Percentiles rank a stretch among this genome's conserved stretches.
Conservation (phyloP, 2,888 invertebrate genomes). For the Galeruca laticollis region DNA sequence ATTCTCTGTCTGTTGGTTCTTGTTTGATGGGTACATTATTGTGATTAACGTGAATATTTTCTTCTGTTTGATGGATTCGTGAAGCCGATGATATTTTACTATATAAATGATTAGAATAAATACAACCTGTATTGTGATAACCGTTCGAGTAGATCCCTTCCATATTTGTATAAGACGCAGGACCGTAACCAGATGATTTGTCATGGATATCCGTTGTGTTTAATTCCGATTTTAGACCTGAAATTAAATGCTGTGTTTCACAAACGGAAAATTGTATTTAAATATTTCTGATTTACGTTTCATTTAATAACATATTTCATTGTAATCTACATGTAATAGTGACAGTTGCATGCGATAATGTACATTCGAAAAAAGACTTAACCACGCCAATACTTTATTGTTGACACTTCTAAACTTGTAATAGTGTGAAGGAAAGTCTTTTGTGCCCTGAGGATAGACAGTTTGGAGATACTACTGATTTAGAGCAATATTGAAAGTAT, state of each 20-base stretch:
- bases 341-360: too few species aligned
- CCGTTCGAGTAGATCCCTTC: constrained; percentile 60
- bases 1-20: constrained; percentile 62
- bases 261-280: too few species aligned
- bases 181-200: not conserved
- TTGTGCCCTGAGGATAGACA: too few species aligned
- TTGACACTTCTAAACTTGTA: too few species aligned
- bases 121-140: constrained; percentile 61
- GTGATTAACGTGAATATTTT: not conserved
- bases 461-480: too few species aligned
- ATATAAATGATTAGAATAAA: constrained; percentile 60
- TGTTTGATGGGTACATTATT: constrained; percentile 60
- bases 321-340: too few species aligned
- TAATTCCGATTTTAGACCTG: constrained; percentile 60
- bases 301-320: too few species aligned
- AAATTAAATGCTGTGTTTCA: constrained; percentile 46
- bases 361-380: too few species aligned
- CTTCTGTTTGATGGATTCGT: constrained; percentile 24
- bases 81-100: constrained; percentile 52
- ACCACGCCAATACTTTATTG: too few species aligned
- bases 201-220: constrained; percentile 55
- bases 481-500: too few species aligned
- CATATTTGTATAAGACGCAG: constrained; percentile 56
- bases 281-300: too few species aligned
- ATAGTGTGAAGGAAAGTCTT: too few species aligned